These are phyloP conservation scores for Heliconius ismenius DNA, from an alignment of 2,888 invertebrate species.

Conservation along the genomic window DNA sequence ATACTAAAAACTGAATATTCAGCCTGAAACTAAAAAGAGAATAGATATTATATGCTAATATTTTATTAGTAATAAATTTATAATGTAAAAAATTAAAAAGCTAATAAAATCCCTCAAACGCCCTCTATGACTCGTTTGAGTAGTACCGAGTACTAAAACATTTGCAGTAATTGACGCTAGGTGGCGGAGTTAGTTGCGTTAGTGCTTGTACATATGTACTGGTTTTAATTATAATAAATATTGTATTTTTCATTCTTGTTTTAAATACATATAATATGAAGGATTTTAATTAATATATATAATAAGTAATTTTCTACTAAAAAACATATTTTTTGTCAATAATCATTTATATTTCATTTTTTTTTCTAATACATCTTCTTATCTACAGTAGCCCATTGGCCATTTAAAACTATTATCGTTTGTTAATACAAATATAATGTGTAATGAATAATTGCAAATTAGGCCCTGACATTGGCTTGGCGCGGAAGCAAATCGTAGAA, in stretches of 20 bases:
- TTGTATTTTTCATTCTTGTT: background rate
- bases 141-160: background rate
- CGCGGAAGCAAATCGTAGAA: constrained; percentile 35
- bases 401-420: background rate
- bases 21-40: background rate
- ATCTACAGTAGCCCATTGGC: background rate
- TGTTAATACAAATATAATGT: background rate
- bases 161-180: background rate
- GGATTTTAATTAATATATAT: background rate
- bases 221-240: background rate
- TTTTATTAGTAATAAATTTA: background rate
- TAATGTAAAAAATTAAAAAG: background rate
- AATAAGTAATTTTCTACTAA: background rate
- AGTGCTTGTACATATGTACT: background rate
- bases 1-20: too few relatives aligned
- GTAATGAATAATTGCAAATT: constrained; percentile 14
- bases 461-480: constrained; percentile 37
- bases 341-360: background rate
- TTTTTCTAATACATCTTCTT: background rate
- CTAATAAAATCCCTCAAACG: background rate
- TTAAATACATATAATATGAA: background rate
- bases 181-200: constrained; percentile 7
- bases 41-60: too few relatives aligned
- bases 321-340: background rate
- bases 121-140: constrained; percentile 13